A percentile compares a stretch with the other conserved stretches of the same genome.
These are phyloP conservation scores for Sipha flava DNA, from an alignment of 1,140 invertebrate genomes.

Conservation along the genomic window DNA sequence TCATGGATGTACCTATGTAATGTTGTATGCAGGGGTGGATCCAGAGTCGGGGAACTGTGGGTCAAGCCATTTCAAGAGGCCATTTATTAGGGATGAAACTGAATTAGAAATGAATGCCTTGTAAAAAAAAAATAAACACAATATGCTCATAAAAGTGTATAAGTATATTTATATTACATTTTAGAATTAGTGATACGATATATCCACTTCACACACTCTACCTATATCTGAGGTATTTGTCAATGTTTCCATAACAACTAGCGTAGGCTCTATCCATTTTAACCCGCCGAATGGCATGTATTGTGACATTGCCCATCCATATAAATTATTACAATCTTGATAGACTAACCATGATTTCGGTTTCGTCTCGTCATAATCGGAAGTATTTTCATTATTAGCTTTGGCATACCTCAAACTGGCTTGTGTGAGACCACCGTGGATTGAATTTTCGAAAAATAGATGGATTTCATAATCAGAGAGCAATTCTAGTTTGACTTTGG, in stretches of 20 bases:
- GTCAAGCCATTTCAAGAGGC: too few relatives aligned
- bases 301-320: constrained; percentile 34
- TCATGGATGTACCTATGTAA: background rate
- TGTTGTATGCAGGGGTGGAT: background rate
- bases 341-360: background rate
- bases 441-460: background rate
- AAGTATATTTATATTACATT: too few relatives aligned
- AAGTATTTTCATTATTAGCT: background rate
- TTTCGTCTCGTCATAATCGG: background rate
- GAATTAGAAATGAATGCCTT: too few relatives aligned
- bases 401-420: background rate
- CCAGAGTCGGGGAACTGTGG: too few relatives aligned
- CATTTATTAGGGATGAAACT: too few relatives aligned
- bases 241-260: too few relatives aligned
- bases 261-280: too few relatives aligned
- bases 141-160: too few relatives aligned
- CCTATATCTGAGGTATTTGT: too few relatives aligned
- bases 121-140: too few relatives aligned
- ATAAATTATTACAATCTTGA: background rate
- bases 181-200: too few relatives aligned
- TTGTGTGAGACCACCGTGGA: background rate
- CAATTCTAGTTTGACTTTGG: background rate
- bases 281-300: background rate
- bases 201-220: too few relatives aligned
- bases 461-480: background rate